Evolutionary conservation across 2,888 invertebrate genomes (phyloP).

Genomic region (Formica aserva): DNA sequence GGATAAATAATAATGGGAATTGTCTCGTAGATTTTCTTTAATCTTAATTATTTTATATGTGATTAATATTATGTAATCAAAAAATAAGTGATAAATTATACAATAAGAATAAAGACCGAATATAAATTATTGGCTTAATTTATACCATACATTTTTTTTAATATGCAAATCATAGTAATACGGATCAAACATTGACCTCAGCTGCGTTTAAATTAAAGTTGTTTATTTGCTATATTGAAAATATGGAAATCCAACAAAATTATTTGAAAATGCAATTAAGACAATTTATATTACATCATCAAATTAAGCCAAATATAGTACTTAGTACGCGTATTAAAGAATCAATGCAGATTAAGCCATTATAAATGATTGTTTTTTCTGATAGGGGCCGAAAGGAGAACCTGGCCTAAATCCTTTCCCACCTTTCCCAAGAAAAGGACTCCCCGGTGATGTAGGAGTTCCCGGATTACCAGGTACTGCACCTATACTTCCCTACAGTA

Average conservation of each 20-base stretch:
- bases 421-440: constrained; percentile 83
- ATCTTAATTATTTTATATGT: neutral
- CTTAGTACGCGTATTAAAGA: neutral
- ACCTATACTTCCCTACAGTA: neutral
- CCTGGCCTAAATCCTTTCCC: constrained; percentile 82
- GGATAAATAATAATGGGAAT: neutral
- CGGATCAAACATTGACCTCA: too few relatives aligned
- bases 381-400: constrained; percentile 85
- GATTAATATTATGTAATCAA: neutral
- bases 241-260: neutral
- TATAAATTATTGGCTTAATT: too few relatives aligned
- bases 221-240: too few relatives aligned
- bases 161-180: too few relatives aligned
- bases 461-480: constrained; percentile 87
- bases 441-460: constrained; percentile 88
- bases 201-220: too few relatives aligned
- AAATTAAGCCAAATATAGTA: neutral
- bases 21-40: neutral
- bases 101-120: too few relatives aligned
- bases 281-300: too few relatives aligned
- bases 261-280: neutral
- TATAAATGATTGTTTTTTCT: constrained; percentile 30
- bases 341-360: neutral
- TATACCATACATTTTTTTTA: too few relatives aligned
- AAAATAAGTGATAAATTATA: neutral